Base-by-base conservation (phyloP, 2,797 vertebrate species). In the Chaenodraco wilsoni region DNA sequence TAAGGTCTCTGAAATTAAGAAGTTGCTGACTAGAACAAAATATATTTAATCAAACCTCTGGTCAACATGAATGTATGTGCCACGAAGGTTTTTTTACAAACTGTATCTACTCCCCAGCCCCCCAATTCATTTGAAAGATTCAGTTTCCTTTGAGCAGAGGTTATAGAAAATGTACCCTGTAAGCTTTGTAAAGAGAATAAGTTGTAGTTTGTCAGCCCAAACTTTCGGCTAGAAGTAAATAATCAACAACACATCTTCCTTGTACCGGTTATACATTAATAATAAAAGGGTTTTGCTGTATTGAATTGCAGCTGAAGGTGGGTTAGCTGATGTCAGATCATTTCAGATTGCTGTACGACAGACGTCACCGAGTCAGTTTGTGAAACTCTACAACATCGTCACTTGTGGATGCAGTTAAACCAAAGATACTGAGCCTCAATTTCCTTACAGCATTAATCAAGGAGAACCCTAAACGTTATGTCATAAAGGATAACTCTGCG, bases 401-500 rank as follows among this genome's bases (percentile, higher is more conserved):
- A 37, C 33, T 33, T 27, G 23, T 27, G 23, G 23, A 27, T 27
- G 3, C 23, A 4, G 23, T 27, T 33, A 33, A 37, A 37, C 13
- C 27, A 41, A 45, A 52, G 33, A 64, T 44, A 17, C 17, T 37
- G 14, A 45, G 23, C 21, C 23, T 69, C 3, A 3, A 14, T 63
- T 67, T 14, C 16, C 37, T 66, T 10, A 5, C 17, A 45, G 17
- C 4, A 14, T 7, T 44, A 31, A 11, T 52, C 9, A 37, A 48
- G 27, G 16, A 33, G 12, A 49, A 40, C 19, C 37, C 19, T 31
- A 31, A 56, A 72, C 8, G 15, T 54, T 17, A 13, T 41, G 16
- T 54, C 50, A 61, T 23, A 52, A 64, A 70, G 40, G 49, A 56
- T 23, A 58, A 54, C 17, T 0, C n/a, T 15, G 44, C 40, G 21